Evolutionary conservation across 2,888 invertebrate species (phyloP).

Genomic region (Entomobrya proxima): DNA sequence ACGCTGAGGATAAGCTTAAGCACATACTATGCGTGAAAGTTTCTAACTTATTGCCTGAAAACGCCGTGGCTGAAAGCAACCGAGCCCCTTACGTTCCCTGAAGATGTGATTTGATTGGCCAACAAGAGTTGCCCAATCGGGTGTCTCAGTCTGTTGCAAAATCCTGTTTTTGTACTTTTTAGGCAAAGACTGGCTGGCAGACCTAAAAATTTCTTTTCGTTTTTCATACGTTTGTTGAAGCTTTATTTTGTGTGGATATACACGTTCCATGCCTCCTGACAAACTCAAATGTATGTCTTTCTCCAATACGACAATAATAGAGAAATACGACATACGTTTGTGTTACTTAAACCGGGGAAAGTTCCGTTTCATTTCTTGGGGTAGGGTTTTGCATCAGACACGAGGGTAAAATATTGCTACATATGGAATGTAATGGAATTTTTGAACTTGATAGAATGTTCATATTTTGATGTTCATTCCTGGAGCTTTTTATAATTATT

Average conservation of each 20-base stretch:
- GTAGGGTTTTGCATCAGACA: slow-evolving; percentile 19
- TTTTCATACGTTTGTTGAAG: neutral
- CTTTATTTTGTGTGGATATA: neutral
- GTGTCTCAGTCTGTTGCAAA: slow-evolving; percentile 14
- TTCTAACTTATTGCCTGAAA: slow-evolving; percentile 3
- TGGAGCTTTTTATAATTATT: neutral
- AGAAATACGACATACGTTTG: neutral
- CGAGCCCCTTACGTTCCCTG: slow-evolving; percentile 71
- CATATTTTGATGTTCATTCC: neutral
- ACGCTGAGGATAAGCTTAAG: neutral
- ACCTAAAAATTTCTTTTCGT: slow-evolving; percentile 26
- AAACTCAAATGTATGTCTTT: neutral
- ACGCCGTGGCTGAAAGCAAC: slow-evolving; percentile 69
- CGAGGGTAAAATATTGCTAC: neutral
- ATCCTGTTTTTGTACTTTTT: slow-evolving; percentile 11
- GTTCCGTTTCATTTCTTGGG: neutral
- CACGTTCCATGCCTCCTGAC: neutral
- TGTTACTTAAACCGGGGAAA: neutral
- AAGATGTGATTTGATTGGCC: neutral
- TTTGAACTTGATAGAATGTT: neutral
- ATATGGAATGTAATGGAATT: neutral
- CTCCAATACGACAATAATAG: neutral
- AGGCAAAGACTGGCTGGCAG: slow-evolving; percentile 44
- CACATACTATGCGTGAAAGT: neutral
- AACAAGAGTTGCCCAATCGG: neutral